A percentile compares a stretch with the other conserved stretches of the same genome.
phyloP scores from a whole-genome alignment of 2,113 vertebrate species.

The Oriolus oriolus region DNA sequence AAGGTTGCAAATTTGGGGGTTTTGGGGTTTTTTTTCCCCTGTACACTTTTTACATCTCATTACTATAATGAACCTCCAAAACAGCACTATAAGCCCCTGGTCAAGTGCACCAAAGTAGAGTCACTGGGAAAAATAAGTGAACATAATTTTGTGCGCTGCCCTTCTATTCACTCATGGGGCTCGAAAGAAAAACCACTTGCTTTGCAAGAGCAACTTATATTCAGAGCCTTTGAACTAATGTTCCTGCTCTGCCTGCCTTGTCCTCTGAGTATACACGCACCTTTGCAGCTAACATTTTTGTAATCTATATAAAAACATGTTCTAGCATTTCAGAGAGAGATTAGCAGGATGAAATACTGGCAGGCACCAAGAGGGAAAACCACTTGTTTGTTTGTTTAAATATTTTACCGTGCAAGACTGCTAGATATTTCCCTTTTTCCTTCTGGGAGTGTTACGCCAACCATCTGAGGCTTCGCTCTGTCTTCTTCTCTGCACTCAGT shows the following conservation, averaged over 20 bases:
- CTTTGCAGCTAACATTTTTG: slow-evolving; percentile 9
- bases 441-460: neutral
- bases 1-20: neutral
- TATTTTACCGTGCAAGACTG: slow-evolving; percentile 46
- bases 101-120: neutral
- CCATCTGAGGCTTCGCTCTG: neutral
- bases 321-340: slow-evolving; percentile 60
- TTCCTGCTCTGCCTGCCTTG: neutral
- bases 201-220: slow-evolving; percentile 26
- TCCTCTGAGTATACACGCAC: slow-evolving; percentile 20
- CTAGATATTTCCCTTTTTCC: neutral
- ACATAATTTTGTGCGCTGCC: neutral
- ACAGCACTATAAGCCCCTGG: neutral
- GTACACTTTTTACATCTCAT: neutral
- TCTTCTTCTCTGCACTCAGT: neutral
- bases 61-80: neutral
- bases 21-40: neutral
- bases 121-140: neutral
- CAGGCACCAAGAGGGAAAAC: slow-evolving; percentile 33
- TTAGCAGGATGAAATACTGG: slow-evolving; percentile 47
- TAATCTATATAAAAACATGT: slow-evolving; percentile 58
- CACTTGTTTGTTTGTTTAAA: slow-evolving; percentile 61
- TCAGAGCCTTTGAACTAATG: slow-evolving; percentile 36
- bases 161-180: neutral
- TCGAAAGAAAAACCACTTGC: neutral